These are phyloP conservation scores for Palythoa grandis DNA, from an alignment of 92 coral and sea anemone genomes.

Conservation along the genomic window DNA sequence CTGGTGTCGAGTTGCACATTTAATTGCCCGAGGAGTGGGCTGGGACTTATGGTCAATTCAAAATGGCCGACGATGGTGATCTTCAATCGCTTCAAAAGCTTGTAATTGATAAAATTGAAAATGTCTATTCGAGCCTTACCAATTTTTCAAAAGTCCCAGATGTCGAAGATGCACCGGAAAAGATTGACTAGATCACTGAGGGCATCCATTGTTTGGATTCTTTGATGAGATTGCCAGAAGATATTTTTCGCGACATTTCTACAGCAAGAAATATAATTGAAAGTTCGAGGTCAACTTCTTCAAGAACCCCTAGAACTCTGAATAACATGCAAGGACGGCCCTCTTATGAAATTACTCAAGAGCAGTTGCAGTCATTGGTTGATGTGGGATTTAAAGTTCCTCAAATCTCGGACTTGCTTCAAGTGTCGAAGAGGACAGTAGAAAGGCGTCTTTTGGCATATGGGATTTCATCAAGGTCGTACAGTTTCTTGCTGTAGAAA, in stretches of 20 bases:
- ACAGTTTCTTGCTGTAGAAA: too few relatives aligned
- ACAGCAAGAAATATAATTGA: too few relatives aligned
- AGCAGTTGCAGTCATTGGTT: neutral
- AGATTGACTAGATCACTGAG: slow-evolving; percentile 22
- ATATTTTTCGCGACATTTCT: too few relatives aligned
- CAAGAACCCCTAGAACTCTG: neutral
- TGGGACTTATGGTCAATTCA: slow-evolving; percentile 4
- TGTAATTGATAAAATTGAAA: slow-evolving; percentile 19
- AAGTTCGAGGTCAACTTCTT: too few relatives aligned
- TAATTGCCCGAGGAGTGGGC: slow-evolving; percentile 29
- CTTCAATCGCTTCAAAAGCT: slow-evolving; percentile 9
- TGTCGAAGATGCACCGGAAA: slow-evolving; percentile 6
- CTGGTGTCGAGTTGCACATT: slow-evolving; percentile 23
- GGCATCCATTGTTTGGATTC: slow-evolving; percentile 19
- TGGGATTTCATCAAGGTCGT: neutral
- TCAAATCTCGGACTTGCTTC: neutral
- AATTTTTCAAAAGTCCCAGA: neutral
- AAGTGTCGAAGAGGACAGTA: neutral
- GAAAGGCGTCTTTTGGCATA: neutral
- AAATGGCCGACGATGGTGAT: slow-evolving; percentile 20
- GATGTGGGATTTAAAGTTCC: neutral
- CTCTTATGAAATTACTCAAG: neutral
- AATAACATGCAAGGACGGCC: neutral
- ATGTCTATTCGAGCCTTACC: slow-evolving; percentile 9
- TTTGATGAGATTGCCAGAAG: neutral